phyloP scores from a whole-genome alignment of 2,888 invertebrate species.

The Drosophila yooni region DNA sequence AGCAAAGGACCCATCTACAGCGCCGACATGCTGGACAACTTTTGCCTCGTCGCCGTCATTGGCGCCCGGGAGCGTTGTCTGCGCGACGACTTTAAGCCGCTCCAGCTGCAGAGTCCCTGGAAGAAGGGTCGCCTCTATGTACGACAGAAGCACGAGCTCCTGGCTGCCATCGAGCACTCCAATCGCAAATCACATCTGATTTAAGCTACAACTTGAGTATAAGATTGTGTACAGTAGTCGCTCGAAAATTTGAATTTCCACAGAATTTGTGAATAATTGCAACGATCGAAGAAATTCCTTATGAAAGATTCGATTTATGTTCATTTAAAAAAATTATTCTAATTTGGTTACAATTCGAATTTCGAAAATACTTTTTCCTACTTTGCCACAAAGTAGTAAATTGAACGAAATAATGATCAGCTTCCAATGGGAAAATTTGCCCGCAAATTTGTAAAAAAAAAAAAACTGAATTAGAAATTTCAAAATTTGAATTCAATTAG shows the following conservation, averaged over 20 bases:
- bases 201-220: conserved; percentile 48
- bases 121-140: conserved; percentile 96
- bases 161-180: conserved; percentile 95
- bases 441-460: not conserved
- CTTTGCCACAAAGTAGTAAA: not conserved
- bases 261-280: not conserved
- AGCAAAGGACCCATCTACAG: conserved; percentile 94
- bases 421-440: too few relatives aligned
- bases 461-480: not conserved
- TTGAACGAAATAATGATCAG: not conserved
- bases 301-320: not conserved
- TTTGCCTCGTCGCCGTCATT: conserved; percentile 97
- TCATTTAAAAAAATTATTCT: not conserved
- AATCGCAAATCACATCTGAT: conserved; percentile 89
- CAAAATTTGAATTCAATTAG: not conserved
- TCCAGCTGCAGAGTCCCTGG: conserved; percentile 98
- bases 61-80: conserved; percentile 97
- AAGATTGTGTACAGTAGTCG: not conserved
- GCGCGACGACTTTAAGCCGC: conserved; percentile 96
- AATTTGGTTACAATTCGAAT: too few relatives aligned
- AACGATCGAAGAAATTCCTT: not conserved
- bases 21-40: conserved; percentile 93
- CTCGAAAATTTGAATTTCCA: not conserved
- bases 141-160: conserved; percentile 94
- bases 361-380: not conserved